phyloP scores from a whole-genome alignment of 1,140 invertebrate genomes.

The Eurosta solidaginis region DNA sequence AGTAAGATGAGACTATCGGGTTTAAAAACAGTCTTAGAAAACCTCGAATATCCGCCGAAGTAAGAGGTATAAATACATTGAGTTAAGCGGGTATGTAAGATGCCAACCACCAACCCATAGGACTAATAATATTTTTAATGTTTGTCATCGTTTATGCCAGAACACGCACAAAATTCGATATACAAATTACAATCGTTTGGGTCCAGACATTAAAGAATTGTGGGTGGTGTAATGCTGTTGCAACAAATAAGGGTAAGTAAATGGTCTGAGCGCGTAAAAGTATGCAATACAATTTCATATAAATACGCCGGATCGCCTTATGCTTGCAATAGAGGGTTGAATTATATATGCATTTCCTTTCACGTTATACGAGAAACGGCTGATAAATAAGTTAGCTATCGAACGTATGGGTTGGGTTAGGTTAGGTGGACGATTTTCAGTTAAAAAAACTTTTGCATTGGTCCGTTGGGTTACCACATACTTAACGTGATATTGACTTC shows the following conservation, averaged over 20 bases:
- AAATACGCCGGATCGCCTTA: background rate
- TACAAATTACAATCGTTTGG: conserved; percentile 13
- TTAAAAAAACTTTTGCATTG: no score
- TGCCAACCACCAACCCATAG: background rate
- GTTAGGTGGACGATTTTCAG: no score
- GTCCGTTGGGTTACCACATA: no score
- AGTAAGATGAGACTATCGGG: no score
- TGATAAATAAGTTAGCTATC: no score
- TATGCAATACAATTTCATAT: background rate
- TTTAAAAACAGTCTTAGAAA: no score
- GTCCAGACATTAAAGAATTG: background rate
- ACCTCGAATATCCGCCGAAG: no score
- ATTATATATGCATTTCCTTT: background rate
- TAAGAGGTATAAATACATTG: background rate
- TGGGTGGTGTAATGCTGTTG: background rate
- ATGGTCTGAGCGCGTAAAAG: background rate
- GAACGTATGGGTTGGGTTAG: no score
- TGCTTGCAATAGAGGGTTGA: background rate
- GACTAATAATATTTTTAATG: background rate
- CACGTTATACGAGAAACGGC: no score
- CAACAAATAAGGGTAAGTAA: background rate
- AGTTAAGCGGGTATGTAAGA: background rate
- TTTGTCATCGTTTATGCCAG: conserved; percentile 24
- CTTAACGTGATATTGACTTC: no score
- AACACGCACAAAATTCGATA: conserved; percentile 28